phyloP scores from a whole-genome alignment of 2,888 invertebrate species.

The Agriotes lineatus region DNA sequence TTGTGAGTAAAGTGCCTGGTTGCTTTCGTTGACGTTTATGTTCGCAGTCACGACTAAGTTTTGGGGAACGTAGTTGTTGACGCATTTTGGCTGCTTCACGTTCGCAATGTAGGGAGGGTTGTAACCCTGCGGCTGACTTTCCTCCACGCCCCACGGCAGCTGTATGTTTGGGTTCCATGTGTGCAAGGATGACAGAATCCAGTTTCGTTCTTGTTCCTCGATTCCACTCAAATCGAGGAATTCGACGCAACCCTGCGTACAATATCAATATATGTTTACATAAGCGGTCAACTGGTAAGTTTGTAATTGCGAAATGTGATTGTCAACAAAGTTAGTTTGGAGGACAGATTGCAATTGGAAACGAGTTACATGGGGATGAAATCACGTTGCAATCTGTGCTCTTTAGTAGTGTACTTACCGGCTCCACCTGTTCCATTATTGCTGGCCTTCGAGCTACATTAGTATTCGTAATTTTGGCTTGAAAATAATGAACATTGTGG shows the following conservation, averaged over 20 bases:
- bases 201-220: constrained; percentile 76
- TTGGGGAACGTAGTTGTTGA: background rate
- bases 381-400: too few relatives aligned
- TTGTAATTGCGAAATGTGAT: too few relatives aligned
- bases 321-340: too few relatives aligned
- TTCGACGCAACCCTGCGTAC: constrained; percentile 63
- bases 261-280: background rate
- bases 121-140: too few relatives aligned
- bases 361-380: too few relatives aligned
- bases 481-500: constrained; percentile 26
- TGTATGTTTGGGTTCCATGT: constrained; percentile 65
- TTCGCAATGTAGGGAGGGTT: background rate
- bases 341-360: too few relatives aligned
- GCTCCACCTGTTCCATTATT: constrained; percentile 35
- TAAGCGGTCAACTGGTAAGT: too few relatives aligned
- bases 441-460: constrained; percentile 17
- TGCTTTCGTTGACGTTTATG: constrained; percentile 5
- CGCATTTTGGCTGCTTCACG: background rate
- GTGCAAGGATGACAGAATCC: constrained; percentile 72
- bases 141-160: constrained; percentile 60
- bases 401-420: constrained; percentile 19
- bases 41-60: constrained; percentile 8
- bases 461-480: constrained; percentile 15
- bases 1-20: background rate
- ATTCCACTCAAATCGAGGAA: constrained; percentile 82